Base-by-base conservation (phyloP, 2,113 vertebrate species). In the Tragelaphus imberbis region DNA sequence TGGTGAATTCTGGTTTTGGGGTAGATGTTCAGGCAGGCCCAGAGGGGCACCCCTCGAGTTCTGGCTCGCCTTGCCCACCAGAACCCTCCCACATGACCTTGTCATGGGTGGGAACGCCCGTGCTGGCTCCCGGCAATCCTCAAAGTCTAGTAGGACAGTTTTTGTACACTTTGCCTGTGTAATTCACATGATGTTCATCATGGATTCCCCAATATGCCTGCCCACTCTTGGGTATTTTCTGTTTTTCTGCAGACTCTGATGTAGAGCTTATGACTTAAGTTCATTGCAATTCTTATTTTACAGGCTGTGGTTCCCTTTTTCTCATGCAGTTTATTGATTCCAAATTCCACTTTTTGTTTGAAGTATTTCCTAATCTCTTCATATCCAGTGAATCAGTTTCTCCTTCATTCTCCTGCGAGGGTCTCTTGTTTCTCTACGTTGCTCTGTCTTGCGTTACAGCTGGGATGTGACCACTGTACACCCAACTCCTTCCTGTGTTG, bases 381-480 rank as follows among this genome's bases (percentile, higher is more conserved):
- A 71, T 49, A n/a, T 36, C 23, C 71, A 40, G 25, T 12, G 11
- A 53, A 27, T 68, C 75, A 59, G 25, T 51, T 40, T 63, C 47
- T 5, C 84, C 77, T 91, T 65, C 55, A 30, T 44, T 87, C 44
- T 91, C 40, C 44, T 65, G 12, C 2, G 5, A 84, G 2, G 3
- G 71, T 12, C 58, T 21, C 17, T 9, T 33, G 6, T 51, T 63
- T 97, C 84, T 65, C 68, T 36, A 2, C 1, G 15, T 51, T 27
- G 5, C 77, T 49, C 88, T 55, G 11, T 9, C 68, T 81, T 89
- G 6, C 3, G 7, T n/a, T n/a, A 10, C 4, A 49, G 49, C 82
- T 15, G 11, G 12, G 6, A 47, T 59, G 8, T 25, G 5, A 0
- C 15, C 14, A 58, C n/a, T 16, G 5, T 6, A 19, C 3, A 23